Conservation (phyloP, 2,113 vertebrate genomes). For the Trinectes maculatus region DNA sequence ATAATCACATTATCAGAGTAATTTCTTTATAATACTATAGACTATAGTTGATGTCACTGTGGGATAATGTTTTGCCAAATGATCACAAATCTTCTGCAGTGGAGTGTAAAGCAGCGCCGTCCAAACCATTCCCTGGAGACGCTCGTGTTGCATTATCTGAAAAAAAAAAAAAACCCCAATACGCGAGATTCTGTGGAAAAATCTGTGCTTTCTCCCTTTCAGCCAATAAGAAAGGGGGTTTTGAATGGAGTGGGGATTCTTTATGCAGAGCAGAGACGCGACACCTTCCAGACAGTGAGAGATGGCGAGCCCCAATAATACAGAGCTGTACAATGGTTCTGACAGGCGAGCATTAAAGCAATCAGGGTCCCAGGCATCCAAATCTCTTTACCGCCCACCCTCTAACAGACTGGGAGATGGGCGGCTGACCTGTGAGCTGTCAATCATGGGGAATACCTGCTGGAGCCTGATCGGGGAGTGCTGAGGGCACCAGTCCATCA, state of each 20-base stretch:
- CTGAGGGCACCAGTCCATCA: slow-evolving; percentile 80
- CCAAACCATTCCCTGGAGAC: slow-evolving; percentile 73
- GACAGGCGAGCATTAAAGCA: slow-evolving; percentile 84
- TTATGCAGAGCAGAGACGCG: slow-evolving; percentile 79
- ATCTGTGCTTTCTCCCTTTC: slow-evolving; percentile 74
- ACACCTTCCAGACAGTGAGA: slow-evolving; percentile 82
- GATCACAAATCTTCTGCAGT: slow-evolving; percentile 66
- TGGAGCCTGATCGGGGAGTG: slow-evolving; percentile 77
- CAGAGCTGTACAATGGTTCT: slow-evolving; percentile 81
- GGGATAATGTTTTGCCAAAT: slow-evolving; percentile 66
- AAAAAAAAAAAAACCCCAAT: slow-evolving; percentile 74
- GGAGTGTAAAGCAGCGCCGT: slow-evolving; percentile 63
- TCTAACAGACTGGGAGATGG: slow-evolving; percentile 81
- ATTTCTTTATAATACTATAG: slow-evolving; percentile 44
- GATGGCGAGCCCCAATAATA: slow-evolving; percentile 83
- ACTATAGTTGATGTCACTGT: slow-evolving; percentile 55
- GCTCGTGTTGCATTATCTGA: slow-evolving; percentile 73
- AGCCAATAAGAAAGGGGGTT: slow-evolving; percentile 77
- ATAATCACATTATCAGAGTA: slow-evolving; percentile 53
- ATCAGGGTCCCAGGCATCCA: slow-evolving; percentile 83
- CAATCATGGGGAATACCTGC: slow-evolving; percentile 82
- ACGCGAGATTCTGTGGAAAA: slow-evolving; percentile 74
- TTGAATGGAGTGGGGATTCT: slow-evolving; percentile 80
- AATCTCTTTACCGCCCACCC: slow-evolving; percentile 85
- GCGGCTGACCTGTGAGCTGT: slow-evolving; percentile 84